phyloP scores from a whole-genome alignment of 2,113 vertebrate species.

The Deroptyus accipitrinus region DNA sequence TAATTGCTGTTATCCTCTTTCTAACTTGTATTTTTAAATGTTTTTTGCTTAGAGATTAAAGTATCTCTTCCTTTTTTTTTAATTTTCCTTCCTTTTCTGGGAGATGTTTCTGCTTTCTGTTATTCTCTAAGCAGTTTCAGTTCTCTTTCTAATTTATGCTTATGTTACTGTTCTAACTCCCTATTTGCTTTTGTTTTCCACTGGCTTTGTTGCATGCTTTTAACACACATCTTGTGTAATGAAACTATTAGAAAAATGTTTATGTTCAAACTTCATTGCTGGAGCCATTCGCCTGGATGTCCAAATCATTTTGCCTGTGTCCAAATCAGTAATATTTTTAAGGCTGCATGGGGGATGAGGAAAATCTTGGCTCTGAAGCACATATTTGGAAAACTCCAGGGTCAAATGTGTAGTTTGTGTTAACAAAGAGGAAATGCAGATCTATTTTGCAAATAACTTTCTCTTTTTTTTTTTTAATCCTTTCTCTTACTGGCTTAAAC shows the following conservation, averaged over 20 bases:
- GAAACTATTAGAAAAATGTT: not conserved
- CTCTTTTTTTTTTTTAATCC: not conserved
- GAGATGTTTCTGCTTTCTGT: conserved; percentile 35
- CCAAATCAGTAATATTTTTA: not conserved
- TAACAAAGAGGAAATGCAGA: not conserved
- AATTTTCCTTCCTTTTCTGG: conserved; percentile 3
- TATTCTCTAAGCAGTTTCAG: conserved; percentile 27
- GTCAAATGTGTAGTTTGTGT: not conserved
- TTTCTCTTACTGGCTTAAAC: not conserved
- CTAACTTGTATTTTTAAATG: not conserved
- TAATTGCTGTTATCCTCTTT: not conserved
- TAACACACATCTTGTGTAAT: not conserved
- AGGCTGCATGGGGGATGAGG: not conserved
- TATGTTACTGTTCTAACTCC: not conserved
- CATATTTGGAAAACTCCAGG: not conserved
- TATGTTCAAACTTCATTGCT: not conserved
- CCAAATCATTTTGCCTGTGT: not conserved
- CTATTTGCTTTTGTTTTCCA: not conserved
- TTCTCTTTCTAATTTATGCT: conserved; percentile 35
- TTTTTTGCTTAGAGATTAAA: not conserved
- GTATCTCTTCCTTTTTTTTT: not conserved
- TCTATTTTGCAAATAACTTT: not conserved
- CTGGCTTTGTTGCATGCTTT: not conserved
- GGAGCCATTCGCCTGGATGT: not conserved
- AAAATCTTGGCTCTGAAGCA: not conserved